Evolutionary conservation across 2,888 invertebrate species (phyloP), one percentile per base, ranked within the genome.

Genomic region (Lampropteryx suffumata): DNA sequence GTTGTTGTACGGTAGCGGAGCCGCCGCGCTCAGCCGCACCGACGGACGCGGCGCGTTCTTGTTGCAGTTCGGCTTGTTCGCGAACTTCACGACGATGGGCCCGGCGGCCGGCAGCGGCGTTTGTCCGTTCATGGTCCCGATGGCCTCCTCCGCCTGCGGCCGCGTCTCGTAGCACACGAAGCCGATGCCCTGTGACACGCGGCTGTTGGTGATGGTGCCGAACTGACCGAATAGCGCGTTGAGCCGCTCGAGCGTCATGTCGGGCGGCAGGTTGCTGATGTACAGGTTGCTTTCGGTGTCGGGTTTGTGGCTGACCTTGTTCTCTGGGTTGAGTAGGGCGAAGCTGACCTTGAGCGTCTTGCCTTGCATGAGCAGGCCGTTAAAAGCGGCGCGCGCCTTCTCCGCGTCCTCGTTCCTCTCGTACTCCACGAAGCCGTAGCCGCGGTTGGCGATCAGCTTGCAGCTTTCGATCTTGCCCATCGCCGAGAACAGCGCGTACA

Each of bases 381-480:
- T 90, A 76, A 91, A 91, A 32, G 91, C 89, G 46, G 79, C 72
- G 55, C 91, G 83, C 72, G 91, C 91, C 85, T 90, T 90, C 75
- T 91, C 91, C 1, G 91, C 91, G 73, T 91, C 90, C 82, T 91
- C 90, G 76, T 88, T 87, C 67, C 84, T 85, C 61, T 89, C 87
- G 67, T 87, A 91, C 63, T 91, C 91, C 39, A 91, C 90, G 65
- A 91, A 91, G 8, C 91, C 91, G 70, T 91, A 91, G 21, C 91
- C 91, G 52, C 90, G 78, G 70, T 91, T 90, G 8, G 90, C 89
- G 60, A 90, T 90, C 37, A 91, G 76, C 60, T 90, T 90, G 67
- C 91, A 90, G 65, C 90, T 90, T 68, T 90, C 90, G 57, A 91
- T 90, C 67, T 90, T 90, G 57, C 91, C 91, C 87, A 90, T 90